Percentiles rank a stretch among this genome's conserved stretches.
phyloP scores from a whole-genome alignment of 2,888 invertebrate species.

The Rambutsinella grinnellia region DNA sequence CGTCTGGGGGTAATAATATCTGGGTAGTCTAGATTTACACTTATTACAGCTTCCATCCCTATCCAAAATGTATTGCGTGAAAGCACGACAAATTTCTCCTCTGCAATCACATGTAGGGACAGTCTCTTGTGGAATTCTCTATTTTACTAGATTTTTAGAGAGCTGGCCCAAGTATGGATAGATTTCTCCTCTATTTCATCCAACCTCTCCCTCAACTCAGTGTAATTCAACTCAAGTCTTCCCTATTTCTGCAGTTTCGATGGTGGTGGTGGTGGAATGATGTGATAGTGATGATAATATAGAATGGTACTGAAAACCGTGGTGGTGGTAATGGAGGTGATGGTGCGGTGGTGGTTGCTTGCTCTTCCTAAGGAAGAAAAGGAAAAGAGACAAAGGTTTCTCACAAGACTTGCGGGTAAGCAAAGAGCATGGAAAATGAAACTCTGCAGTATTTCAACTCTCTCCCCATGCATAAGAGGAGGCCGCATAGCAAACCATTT shows the following conservation, averaged over 20 bases:
- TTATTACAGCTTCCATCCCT: background rate
- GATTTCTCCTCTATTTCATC: conserved; percentile 26
- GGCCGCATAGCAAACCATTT: background rate
- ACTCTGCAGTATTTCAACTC: conserved; percentile 18
- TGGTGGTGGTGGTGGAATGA: conserved; percentile 43
- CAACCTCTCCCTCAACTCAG: too few species aligned
- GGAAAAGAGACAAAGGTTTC: conserved; percentile 54
- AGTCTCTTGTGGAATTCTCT: conserved; percentile 22
- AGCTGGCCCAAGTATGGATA: conserved; percentile 8
- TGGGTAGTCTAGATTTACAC: background rate
- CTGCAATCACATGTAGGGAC: background rate
- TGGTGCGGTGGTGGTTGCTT: conserved; percentile 47
- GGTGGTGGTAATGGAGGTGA: conserved; percentile 34
- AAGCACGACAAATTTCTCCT: background rate
- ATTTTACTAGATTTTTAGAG: background rate
- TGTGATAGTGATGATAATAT: conserved; percentile 18
- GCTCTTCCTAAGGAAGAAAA: conserved; percentile 38
- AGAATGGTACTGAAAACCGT: background rate
- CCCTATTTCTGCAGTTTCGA: too few species aligned
- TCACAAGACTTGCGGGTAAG: conserved; percentile 21
- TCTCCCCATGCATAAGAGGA: background rate
- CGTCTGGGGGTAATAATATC: background rate
- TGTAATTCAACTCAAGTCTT: too few species aligned
- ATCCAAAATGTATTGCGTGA: background rate
- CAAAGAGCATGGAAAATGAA: background rate